A percentile compares a stretch with the other conserved stretches of the same genome.
These are phyloP conservation scores for Equus przewalskii DNA, from an alignment of 2,113 vertebrate genomes.

Conservation along the genomic window DNA sequence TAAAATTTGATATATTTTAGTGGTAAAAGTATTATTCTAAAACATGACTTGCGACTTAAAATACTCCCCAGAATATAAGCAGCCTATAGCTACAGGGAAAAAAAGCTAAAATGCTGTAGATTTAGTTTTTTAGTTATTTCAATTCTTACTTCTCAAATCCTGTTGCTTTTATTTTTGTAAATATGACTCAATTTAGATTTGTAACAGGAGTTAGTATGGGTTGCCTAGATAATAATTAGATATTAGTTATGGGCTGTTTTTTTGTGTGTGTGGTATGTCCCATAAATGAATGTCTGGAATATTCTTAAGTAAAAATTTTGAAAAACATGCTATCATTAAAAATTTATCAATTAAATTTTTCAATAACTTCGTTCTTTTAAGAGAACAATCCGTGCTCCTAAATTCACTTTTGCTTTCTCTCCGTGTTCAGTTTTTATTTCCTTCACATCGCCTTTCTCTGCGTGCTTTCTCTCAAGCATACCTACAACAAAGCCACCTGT, in stretches of 20 bases:
- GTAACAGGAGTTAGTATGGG: background rate
- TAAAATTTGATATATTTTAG: background rate
- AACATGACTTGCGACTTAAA: background rate
- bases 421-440: slow-evolving; percentile 39
- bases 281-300: background rate
- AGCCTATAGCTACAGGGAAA: background rate
- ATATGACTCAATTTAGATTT: slow-evolving; percentile 31
- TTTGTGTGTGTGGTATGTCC: slow-evolving; percentile 3
- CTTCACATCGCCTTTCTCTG: slow-evolving; percentile 15
- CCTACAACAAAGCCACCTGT: slow-evolving; percentile 80
- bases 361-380: slow-evolving; percentile 30
- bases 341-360: slow-evolving; percentile 13
- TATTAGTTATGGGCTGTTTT: slow-evolving; percentile 44
- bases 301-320: slow-evolving; percentile 37
- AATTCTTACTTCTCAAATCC: background rate
- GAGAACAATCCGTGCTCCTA: background rate
- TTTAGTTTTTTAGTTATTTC: slow-evolving; percentile 46
- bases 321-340: background rate
- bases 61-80: background rate
- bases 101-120: background rate
- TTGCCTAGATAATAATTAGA: background rate
- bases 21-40: slow-evolving; percentile 1
- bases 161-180: background rate
- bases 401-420: slow-evolving; percentile 19
- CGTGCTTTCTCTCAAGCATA: slow-evolving; percentile 59